These are phyloP conservation scores for Hemiprocne comata DNA, from an alignment of 2,113 vertebrate species.

Conservation along the genomic window DNA sequence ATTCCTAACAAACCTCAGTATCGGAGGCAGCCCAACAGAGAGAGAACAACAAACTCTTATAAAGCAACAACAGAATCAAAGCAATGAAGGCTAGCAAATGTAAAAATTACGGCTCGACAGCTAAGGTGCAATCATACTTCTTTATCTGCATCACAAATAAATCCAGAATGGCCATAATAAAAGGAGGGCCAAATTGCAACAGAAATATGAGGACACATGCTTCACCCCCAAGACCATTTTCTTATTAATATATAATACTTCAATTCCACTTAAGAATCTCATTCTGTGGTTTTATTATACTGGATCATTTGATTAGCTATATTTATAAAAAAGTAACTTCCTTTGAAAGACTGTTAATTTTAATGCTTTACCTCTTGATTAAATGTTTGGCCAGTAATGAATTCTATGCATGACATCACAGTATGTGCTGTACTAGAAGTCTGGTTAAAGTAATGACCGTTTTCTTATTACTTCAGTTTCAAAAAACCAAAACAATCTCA, in stretches of 20 bases:
- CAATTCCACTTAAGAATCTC: neutral
- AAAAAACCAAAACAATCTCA: neutral
- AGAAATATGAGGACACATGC: neutral
- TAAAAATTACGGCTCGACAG: neutral
- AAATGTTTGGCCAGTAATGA: neutral
- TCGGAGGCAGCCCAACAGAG: neutral
- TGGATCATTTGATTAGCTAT: neutral
- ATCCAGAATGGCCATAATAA: neutral
- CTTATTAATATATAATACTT: neutral
- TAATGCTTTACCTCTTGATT: neutral
- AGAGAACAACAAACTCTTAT: neutral
- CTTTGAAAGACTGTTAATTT: neutral
- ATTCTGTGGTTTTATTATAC: neutral
- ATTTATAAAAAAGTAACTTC: neutral
- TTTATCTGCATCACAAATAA: neutral
- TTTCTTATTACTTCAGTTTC: neutral
- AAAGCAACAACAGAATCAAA: neutral
- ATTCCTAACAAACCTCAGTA: neutral
- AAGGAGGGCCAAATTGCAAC: neutral
- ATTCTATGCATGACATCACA: fast-evolving
- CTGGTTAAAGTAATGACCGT: neutral
- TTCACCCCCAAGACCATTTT: neutral
- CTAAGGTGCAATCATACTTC: neutral
- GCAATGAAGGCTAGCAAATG: fast-evolving
- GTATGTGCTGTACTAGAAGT: neutral